Evolutionary conservation across 1,140 invertebrate genomes (phyloP), one percentile per base, ranked within the genome.

Genomic region (Neuroterus valhalla): DNA sequence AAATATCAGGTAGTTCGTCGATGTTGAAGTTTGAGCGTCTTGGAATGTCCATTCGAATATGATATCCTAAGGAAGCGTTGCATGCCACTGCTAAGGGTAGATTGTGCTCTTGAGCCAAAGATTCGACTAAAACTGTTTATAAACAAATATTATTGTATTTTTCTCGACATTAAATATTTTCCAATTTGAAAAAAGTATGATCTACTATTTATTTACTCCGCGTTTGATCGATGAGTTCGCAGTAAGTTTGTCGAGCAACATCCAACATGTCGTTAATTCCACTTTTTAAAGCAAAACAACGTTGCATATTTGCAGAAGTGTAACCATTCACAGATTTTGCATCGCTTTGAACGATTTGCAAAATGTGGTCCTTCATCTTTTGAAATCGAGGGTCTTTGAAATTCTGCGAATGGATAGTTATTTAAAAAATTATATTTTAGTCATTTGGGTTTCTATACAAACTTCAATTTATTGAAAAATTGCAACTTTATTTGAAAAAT

Each of bases 211-310:
- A 76, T 70, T 88, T 85, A 94, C 93, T 91, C 84, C 92, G 91
- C 87, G 97, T 94, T 79, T 97, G 94, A 55, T 94, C 93, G 50
- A 96, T 92, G 2, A 95, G 87, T 86, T 96, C 95, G 21, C 93
- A 94, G 85, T 96, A 96, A 0, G 93, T 93, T 85, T 93, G 92
- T 78, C 96, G 89, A n/a, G 94, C 92, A 19, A 97, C 88, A 86
- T 97, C 96, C 69, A 97, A 87, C 46, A 96, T 88, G 2, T 93
- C 93, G 82, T 94, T 95, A 31, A 95, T 91, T 21, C 93, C 92
- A 21, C 92, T 90, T 89, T 95, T 96, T 2, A 98, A 94, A 42
- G 96, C 96, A 89, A 96, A 97, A 85, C 95, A 96, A 73, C 96
- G 92, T 89, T 97, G 95, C 72, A 94, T 91, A 72, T 91, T 92